Evolutionary conservation across 1,140 invertebrate genomes (phyloP).

Genomic region (Brachionus asplanchnoidis): DNA sequence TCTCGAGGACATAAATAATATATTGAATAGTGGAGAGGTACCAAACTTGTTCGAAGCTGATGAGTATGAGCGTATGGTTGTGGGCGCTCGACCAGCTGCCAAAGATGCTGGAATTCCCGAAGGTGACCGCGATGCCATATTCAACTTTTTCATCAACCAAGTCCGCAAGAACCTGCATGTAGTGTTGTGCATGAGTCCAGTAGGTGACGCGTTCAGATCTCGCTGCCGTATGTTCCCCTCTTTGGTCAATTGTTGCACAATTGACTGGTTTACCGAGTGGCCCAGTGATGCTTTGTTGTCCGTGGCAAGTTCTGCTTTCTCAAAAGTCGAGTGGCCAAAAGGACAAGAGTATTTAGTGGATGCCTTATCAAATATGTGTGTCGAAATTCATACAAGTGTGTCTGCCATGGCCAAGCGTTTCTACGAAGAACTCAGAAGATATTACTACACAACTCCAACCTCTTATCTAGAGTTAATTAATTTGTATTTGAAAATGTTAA

Average conservation of each 20-base stretch:
- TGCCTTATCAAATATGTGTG: conserved; percentile 63
- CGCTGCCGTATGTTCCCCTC: conserved; percentile 59
- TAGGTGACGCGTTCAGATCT: conserved; percentile 72
- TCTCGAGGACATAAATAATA: conserved; percentile 84
- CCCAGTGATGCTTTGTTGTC: conserved; percentile 55
- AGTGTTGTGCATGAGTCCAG: conserved; percentile 58
- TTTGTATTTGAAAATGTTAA: conserved; percentile 71
- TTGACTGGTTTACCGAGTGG: conserved; percentile 63
- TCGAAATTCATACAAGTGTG: conserved; percentile 65
- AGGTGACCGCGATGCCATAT: conserved; percentile 70
- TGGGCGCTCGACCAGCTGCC: conserved; percentile 64
- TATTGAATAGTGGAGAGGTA: conserved; percentile 60
- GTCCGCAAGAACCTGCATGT: conserved; percentile 58
- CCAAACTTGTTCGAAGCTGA: conserved; percentile 66
- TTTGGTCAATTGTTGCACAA: conserved; percentile 58
- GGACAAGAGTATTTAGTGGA: conserved; percentile 25
- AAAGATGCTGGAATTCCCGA: conserved; percentile 67
- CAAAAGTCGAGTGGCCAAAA: conserved; percentile 45
- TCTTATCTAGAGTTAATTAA: conserved; percentile 81
- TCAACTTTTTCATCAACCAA: conserved; percentile 58
- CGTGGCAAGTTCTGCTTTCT: conserved; percentile 62
- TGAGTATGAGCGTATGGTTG: conserved; percentile 74
- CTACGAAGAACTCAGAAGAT: conserved; percentile 72
- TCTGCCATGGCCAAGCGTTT: conserved; percentile 69
- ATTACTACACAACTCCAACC: conserved; percentile 82